Base-by-base conservation (phyloP, 2,888 invertebrate genomes). In the Lithophane semibrunnea region DNA sequence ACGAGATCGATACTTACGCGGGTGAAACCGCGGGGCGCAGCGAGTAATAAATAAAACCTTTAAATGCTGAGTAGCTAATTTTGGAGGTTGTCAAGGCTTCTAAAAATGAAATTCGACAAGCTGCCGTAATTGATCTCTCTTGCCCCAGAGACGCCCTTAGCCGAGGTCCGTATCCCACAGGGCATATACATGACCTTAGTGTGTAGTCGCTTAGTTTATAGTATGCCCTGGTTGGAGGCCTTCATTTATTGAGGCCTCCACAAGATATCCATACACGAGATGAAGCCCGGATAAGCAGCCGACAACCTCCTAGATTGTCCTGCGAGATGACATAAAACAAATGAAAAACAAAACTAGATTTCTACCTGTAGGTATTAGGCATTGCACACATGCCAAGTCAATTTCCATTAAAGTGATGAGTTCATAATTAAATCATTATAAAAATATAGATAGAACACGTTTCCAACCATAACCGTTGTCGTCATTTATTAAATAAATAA, bases 391-490 rank as follows among this genome's bases (percentile, higher is more conserved):
- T 68, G 3, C 47, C 64, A 42, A 60, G 60, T 37, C 3, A 29
- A 60, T 63, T 83, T 82, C 54, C 54, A 65, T 65, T 37, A 60
- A 68, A 61, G 2, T 37, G 61, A 74, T 86, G 77, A 66, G 42
- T 63, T 44, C 69, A 82, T 77, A 42, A 65, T 85, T 68, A 61
- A 47, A 74, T 63, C n/a, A 42, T 37, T 73, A 56, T 1, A 54
- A 63, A 65, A 21, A 49, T 3, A 44, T 3, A 82, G 83, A 84
- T 84, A 84, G 42, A 29, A 24, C 86, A 84, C 83, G 83, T 84
- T 60, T 60, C 0, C 0, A 66, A 18, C 21, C 18, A 69, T 73
- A 75, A 61, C 63, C 44, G 18, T 13, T 29, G 7, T 63, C 60
- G 56, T 71, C 37, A 69, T 66, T 24, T 73, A 60, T 61, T 69